These are phyloP conservation scores for Carduelis carduelis DNA, from an alignment of 2,797 vertebrate genomes.

Conservation along the genomic window DNA sequence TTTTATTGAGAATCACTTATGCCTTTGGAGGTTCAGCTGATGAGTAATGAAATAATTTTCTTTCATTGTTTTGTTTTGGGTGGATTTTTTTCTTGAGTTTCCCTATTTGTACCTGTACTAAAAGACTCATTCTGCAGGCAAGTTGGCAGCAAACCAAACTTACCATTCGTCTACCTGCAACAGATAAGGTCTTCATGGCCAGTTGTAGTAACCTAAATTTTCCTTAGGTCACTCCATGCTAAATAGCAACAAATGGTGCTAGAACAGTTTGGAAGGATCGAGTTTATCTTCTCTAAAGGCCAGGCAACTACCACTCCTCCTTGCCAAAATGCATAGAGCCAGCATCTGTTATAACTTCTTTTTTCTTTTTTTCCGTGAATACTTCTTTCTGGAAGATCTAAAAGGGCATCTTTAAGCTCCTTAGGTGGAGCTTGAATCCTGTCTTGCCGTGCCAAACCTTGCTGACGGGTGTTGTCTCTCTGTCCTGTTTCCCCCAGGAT, in stretches of 20 bases:
- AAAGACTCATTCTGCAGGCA: not conserved
- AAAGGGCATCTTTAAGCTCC: not conserved
- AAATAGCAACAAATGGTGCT: not conserved
- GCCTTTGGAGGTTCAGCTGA: not conserved
- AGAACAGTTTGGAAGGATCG: not conserved
- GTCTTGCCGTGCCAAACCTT: not conserved
- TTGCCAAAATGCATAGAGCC: not conserved
- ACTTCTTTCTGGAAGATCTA: not conserved
- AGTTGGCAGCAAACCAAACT: not conserved
- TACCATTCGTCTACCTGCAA: not conserved
- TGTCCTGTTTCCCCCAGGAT: slow-evolving; percentile 76
- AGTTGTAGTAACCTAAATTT: not conserved
- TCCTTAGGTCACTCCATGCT: not conserved
- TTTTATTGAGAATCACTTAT: not conserved
- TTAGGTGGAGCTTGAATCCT: not conserved
- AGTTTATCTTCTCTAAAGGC: not conserved
- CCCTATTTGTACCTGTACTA: not conserved
- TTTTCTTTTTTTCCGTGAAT: not conserved
- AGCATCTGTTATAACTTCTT: not conserved
- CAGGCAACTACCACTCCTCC: not conserved
- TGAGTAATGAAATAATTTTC: not conserved
- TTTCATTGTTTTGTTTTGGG: not conserved
- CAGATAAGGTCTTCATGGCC: not conserved
- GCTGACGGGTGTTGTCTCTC: not conserved
- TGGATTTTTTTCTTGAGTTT: not conserved